Percentiles rank a stretch among this genome's conserved stretches.
Evolutionary conservation across 1,140 invertebrate genomes (phyloP).

Genomic region (Neodiprion fabricii): DNA sequence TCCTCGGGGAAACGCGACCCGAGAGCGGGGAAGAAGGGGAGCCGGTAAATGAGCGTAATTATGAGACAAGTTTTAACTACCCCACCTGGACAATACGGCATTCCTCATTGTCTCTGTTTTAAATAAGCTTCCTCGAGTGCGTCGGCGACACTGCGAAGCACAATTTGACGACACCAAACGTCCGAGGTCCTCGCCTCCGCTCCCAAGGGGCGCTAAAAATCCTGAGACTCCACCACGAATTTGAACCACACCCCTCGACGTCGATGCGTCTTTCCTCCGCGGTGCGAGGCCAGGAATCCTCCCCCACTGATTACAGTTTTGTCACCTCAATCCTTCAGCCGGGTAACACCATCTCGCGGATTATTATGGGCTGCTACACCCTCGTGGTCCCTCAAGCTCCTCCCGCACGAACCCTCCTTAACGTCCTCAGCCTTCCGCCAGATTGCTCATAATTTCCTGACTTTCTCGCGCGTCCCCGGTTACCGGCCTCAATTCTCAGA

Average conservation of each 20-base stretch:
- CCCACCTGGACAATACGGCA: constrained; percentile 55
- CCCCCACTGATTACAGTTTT: too few species aligned
- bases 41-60: constrained; percentile 58
- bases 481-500: background rate
- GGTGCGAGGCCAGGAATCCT: too few species aligned
- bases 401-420: background rate
- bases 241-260: too few species aligned
- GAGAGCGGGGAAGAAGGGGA: constrained; percentile 20
- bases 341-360: too few species aligned
- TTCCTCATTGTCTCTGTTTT: constrained; percentile 55
- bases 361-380: too few species aligned
- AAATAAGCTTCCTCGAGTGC: constrained; percentile 50
- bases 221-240: too few species aligned
- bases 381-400: too few species aligned
- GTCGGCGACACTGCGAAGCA: background rate
- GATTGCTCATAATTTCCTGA: constrained; percentile 4
- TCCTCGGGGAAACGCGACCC: constrained; percentile 18
- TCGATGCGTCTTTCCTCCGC: too few species aligned
- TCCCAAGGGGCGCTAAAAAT: too few species aligned
- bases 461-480: background rate
- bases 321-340: too few species aligned
- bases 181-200: background rate
- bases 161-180: background rate
- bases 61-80: constrained; percentile 61
- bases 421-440: background rate